phyloP scores from a whole-genome alignment of 2,113 vertebrate genomes.

The Odontesthes bonariensis region DNA sequence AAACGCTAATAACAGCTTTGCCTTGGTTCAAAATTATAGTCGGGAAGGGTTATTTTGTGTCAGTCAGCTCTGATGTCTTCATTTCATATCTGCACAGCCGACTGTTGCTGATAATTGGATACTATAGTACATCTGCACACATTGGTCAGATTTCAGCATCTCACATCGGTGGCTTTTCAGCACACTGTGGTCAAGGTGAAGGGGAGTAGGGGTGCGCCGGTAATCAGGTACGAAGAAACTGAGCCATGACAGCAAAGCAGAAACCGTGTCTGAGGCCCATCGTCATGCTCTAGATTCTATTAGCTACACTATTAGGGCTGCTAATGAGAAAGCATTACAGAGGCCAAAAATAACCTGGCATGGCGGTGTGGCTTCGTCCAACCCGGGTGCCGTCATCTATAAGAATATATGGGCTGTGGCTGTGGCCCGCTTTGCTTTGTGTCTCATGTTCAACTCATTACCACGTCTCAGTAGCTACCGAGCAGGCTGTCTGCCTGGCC shows the following conservation, averaged over 20 bases:
- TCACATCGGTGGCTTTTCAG: constrained; percentile 5
- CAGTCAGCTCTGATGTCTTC: constrained; percentile 59
- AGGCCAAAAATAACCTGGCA: constrained; percentile 64
- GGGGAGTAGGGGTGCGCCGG: constrained; percentile 10
- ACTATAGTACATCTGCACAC: constrained; percentile 26
- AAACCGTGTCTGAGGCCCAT: neutral
- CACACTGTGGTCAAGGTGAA: neutral
- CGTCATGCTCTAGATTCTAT: constrained; percentile 50
- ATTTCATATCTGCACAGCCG: constrained; percentile 38
- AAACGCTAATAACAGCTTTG: constrained; percentile 64
- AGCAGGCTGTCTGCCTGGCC: constrained; percentile 46
- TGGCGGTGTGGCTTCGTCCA: constrained; percentile 19
- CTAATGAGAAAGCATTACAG: constrained; percentile 68
- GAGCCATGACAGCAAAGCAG: neutral
- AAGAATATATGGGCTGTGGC: constrained; percentile 57
- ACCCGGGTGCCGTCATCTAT: constrained; percentile 28
- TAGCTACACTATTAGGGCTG: constrained; percentile 52
- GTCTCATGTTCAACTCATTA: constrained; percentile 59
- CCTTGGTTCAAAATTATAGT: constrained; percentile 55
- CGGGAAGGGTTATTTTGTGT: constrained; percentile 47
- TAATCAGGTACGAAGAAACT: constrained; percentile 14
- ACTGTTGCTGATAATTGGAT: constrained; percentile 12
- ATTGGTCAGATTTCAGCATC: constrained; percentile 7
- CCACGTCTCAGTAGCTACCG: constrained; percentile 38
- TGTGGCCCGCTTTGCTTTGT: constrained; percentile 3